A percentile compares a stretch with the other conserved stretches of the same genome.
phyloP scores from a whole-genome alignment of 2,113 vertebrate genomes.

The Riparia riparia region DNA sequence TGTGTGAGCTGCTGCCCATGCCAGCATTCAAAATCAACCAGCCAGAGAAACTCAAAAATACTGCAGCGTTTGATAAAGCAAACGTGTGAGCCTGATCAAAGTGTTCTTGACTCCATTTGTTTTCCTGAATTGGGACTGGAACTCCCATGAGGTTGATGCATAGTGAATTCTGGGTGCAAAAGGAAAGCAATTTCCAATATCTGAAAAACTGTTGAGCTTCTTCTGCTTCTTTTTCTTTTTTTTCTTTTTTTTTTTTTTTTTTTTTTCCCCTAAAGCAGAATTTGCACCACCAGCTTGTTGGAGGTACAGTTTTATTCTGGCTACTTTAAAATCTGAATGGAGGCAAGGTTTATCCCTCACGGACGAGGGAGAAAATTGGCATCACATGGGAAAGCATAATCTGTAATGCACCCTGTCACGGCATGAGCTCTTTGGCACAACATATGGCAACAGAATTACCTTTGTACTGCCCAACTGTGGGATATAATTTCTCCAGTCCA shows the following conservation, averaged over 20 bases:
- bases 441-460: constrained; percentile 76
- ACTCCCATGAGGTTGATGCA: neutral
- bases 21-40: constrained; percentile 17
- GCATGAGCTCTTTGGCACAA: constrained; percentile 70
- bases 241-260: neutral
- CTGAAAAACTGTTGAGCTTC: neutral
- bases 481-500: constrained; percentile 69
- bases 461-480: constrained; percentile 68
- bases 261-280: neutral
- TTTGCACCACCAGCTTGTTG: neutral
- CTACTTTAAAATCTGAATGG: neutral
- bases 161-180: neutral
- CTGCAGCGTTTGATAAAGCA: neutral
- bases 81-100: neutral
- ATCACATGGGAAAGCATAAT: constrained; percentile 50
- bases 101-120: neutral
- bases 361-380: constrained; percentile 50
- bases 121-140: neutral
- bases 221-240: neutral
- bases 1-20: neutral
- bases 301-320: neutral
- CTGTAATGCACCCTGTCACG: constrained; percentile 51
- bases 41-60: neutral
- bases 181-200: neutral
- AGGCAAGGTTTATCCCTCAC: constrained; percentile 10